Base-by-base conservation (phyloP, 2,113 vertebrate species). In the Atlantisia rogersi region DNA sequence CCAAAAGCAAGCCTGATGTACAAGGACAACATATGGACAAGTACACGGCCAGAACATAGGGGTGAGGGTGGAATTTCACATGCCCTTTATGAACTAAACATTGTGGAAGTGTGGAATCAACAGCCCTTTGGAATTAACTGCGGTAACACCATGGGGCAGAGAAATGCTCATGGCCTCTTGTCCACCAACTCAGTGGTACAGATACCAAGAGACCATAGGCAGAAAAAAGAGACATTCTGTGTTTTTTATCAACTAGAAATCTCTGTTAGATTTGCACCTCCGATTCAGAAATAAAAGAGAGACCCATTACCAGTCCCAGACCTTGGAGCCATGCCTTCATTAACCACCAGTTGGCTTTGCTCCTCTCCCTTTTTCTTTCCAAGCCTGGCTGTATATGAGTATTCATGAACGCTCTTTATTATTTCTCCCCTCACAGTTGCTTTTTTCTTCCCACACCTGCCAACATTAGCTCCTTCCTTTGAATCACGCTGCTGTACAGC, bases 401-500 rank as follows among this genome's bases (percentile, higher is more conserved):
- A 92, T 91, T 95, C 96, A 91, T 70, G 88, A 94, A 96, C 2
- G 2, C 50, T 94, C 84, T 76, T 84, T 87, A 89, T 96, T 94
- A 91, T 92, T 95, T 97, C 78, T 91, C 92, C 91, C 96, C 70
- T 91, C 92, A 91, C 95, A 92, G 96, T 96, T 94, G 95, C 63
- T 87, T 96, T 96, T 96, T 94, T 59, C 92, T 96, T 94, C 91
- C 95, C 91, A 94, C 96, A 97, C 96, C 96, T 97, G 96, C 94
- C 96, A 96, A 94, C 92, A 96, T 96, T 96, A 96, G 88, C 90
- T 96, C 56, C 79, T 93, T 93, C n/a, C 93, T 90, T 93, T 86
- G 95, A 94, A 71, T 93, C 96, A 88, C 3, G 18, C 94, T 96
- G 93, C 88, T 90, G 44, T 95, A 77, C 80, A 89, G 90, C 64